Base-by-base conservation (phyloP, 2,797 vertebrate genomes). In the Anableps anableps region DNA sequence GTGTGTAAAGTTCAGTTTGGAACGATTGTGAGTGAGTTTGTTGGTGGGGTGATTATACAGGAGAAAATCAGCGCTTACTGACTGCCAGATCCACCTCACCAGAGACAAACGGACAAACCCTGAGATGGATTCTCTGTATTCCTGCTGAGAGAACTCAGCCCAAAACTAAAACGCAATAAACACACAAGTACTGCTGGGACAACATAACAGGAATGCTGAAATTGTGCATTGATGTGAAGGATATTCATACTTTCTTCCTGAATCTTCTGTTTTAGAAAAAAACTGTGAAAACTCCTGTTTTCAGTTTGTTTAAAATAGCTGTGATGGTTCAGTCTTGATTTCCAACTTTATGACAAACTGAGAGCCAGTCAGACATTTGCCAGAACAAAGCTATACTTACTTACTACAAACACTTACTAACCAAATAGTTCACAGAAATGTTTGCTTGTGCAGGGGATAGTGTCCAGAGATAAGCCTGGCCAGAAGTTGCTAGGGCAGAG, bases 41-140 rank as follows among this genome's bases (percentile, higher is more conserved):
- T 23, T 41, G 16, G 16, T 50, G 21, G 14, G 21, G 2, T 6
- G 0, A 43, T 48, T 45, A 31, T 71, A 51, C 41, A 41, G 16
- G 48, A 83, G 38, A 38, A 81, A 45, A 78, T 68, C 14, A 48
- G 51, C 17, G 62, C 48, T 78, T 58, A 70, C 43, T 5, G n/a
- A 13, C 23, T 72, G 77, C 80, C 85, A 85, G 80, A 58, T 79
- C 79, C 76, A 83, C 74, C 64, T 14, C 79, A 77, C 78, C 75
- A 48, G 81, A 60, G 72, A 74, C 72, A 78, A 75, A 47, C 75
- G 87, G 81, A 83, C 84, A 72, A 87, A 82, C 82, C 72, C 83
- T 4, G 45, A 79, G 83, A 72, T 62, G 89, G 84, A 94, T 92
- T 91, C 88, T 88, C 85, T 50, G 83, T 87, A 88, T 84, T 83